Conservation (phyloP, 2,797 vertebrate genomes). For the Sandelia bainsii region DNA sequence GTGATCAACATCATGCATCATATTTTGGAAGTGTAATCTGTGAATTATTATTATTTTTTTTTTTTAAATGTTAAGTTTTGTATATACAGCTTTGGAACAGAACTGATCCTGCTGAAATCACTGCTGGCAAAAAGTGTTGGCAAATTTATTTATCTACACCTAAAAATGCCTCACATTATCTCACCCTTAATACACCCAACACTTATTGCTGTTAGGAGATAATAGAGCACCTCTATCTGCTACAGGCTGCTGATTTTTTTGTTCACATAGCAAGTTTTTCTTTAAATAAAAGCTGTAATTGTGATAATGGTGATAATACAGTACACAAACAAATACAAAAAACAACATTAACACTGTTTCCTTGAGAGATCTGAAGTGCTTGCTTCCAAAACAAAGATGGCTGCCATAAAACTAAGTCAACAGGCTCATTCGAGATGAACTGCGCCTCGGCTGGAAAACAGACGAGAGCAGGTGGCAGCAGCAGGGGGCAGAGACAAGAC, state of each 20-base stretch:
- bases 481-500: too few relatives aligned
- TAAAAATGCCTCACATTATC: constrained; percentile 3
- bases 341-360: not conserved
- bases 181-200: constrained; percentile 5
- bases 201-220: constrained; percentile 42
- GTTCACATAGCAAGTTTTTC: not conserved
- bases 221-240: constrained; percentile 7
- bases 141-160: not conserved
- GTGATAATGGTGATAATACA: constrained; percentile 3
- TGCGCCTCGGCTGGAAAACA: too few relatives aligned
- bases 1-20: not conserved
- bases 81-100: not conserved
- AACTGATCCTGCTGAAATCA: not conserved
- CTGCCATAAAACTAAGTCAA: not conserved
- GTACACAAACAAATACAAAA: not conserved
- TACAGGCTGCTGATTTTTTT: constrained; percentile 1
- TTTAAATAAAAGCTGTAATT: constrained; percentile 1
- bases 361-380: constrained; percentile 2
- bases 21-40: not conserved
- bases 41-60: not conserved
- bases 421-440: too few relatives aligned
- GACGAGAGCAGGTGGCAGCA: too few relatives aligned
- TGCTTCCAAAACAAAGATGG: constrained; percentile 20
- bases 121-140: not conserved
- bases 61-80: not conserved